Percentiles rank a stretch among this genome's conserved stretches.
These are phyloP conservation scores for Steinernema feltiae DNA, from an alignment of 1,140 invertebrate species.

Conservation along the genomic window DNA sequence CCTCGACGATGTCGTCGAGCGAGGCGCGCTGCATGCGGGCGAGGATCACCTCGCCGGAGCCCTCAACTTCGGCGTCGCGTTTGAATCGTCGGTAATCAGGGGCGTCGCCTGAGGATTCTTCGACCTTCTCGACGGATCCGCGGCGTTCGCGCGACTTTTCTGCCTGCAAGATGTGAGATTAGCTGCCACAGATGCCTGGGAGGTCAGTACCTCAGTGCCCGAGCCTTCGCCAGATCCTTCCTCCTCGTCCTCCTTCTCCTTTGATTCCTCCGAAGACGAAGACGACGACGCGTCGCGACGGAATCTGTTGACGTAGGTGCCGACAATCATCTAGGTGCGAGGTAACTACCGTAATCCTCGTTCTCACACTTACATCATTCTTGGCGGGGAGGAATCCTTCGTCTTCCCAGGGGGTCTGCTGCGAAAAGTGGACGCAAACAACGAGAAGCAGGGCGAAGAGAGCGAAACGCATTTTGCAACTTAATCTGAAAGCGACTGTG, in stretches of 20 bases:
- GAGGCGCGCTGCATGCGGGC: not conserved
- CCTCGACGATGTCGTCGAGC: not conserved
- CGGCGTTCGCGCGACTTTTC: not conserved
- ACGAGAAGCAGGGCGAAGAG: not conserved
- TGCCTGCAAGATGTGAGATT: not conserved
- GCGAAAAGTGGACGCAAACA: not conserved
- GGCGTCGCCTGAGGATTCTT: not conserved
- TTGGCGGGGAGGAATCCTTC: slow-evolving; percentile 3
- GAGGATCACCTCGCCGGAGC: not conserved
- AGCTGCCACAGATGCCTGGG: not conserved
- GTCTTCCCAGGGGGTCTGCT: not conserved
- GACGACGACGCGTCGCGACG: not conserved
- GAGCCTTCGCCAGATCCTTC: not conserved
- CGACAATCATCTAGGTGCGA: not conserved
- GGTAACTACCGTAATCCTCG: not conserved
- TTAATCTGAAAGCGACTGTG: not conserved
- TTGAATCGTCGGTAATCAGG: not conserved
- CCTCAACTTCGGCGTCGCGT: not conserved
- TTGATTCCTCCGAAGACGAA: not conserved
- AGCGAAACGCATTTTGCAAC: not conserved
- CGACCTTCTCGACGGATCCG: not conserved
- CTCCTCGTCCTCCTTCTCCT: not conserved
- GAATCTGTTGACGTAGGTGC: not conserved
- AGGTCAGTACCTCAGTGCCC: not conserved
- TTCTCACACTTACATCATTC: not conserved